Percentiles rank a stretch among this genome's conserved stretches.
phyloP scores from a whole-genome alignment of 2,113 vertebrate genomes.

The Argyrosomus japonicus region DNA sequence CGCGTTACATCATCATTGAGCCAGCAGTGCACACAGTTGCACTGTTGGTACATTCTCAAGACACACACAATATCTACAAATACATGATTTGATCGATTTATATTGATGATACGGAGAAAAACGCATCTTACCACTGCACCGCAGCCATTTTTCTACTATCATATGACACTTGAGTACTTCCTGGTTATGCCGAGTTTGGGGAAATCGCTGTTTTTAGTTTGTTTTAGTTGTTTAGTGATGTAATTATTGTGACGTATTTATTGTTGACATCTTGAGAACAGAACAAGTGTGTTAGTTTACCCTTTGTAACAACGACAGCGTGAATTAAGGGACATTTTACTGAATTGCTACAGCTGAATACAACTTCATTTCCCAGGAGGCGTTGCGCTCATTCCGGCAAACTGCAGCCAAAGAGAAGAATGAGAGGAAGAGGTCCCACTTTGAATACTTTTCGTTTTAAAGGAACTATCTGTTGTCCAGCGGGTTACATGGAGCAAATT shows the following conservation, averaged over 20 bases:
- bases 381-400: neutral
- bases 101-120: neutral
- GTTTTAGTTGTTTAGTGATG: no score
- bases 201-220: neutral
- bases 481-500: rapidly evolving
- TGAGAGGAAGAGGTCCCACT: constrained; percentile 21
- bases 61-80: rapidly evolving
- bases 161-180: constrained; percentile 79
- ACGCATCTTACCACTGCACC: constrained; percentile 83
- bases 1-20: neutral
- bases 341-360: rapidly evolving
- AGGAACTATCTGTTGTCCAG: no score
- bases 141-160: constrained; percentile 82
- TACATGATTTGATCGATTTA: neutral
- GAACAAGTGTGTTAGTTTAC: rapidly evolving
- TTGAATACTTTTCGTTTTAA: neutral
- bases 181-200: constrained; percentile 25
- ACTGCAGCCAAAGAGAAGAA: neutral
- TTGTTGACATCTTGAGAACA: rapidly evolving
- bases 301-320: neutral
- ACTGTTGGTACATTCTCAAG: rapidly evolving
- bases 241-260: neutral
- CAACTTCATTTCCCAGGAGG: constrained; percentile 66
- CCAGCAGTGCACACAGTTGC: rapidly evolving
- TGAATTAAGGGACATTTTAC: neutral